Conservation (phyloP, 1,140 invertebrate genomes). For the Epicauta chinensis region DNA sequence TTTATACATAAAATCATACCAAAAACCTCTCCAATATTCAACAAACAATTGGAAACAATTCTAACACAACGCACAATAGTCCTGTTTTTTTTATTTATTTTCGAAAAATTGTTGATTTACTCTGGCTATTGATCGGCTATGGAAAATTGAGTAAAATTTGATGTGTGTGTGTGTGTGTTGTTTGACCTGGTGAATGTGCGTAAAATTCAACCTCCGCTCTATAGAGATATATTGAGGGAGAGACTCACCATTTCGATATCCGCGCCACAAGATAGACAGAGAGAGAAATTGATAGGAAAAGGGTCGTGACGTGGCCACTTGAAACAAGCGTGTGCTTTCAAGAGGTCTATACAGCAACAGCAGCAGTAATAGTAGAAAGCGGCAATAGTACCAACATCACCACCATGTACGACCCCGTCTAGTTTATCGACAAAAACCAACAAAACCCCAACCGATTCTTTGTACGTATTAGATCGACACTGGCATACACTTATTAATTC, state of each 20-base stretch:
- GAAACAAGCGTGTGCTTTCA: constrained; percentile 23
- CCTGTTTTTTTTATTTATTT: no score
- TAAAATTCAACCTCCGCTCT: not conserved
- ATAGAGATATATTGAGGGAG: not conserved
- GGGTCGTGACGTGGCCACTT: constrained; percentile 23
- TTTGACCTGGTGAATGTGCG: not conserved
- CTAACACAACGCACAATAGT: no score
- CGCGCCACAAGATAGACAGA: no score
- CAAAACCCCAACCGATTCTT: not conserved
- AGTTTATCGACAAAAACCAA: not conserved
- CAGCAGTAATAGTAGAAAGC: not conserved
- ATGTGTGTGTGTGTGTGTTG: not conserved
- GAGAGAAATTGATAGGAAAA: not conserved
- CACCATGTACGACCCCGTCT: not conserved
- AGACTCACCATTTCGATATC: not conserved
- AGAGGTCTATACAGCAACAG: constrained; percentile 10
- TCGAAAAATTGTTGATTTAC: no score
- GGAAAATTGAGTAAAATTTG: no score
- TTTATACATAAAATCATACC: no score
- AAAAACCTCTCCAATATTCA: no score
- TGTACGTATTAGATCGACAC: no score
- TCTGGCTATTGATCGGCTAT: no score
- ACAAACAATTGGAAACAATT: no score
- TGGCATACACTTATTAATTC: no score
- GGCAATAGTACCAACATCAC: not conserved